Evolutionary conservation across 2,888 invertebrate genomes (phyloP), one percentile per base, ranked within the genome.

Genomic region (Lycaena phlaeas): DNA sequence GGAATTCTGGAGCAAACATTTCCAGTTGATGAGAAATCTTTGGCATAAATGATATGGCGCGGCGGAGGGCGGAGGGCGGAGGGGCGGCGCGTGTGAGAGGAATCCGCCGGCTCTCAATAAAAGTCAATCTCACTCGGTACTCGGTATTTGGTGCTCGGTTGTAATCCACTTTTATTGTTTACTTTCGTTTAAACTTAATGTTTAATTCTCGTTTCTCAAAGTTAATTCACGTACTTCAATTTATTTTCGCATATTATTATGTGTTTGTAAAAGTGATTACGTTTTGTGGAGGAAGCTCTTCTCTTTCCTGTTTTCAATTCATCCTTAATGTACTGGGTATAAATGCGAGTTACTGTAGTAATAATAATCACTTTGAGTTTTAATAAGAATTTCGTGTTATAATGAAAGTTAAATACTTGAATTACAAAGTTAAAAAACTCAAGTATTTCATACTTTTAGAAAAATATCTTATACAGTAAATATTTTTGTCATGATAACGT

Each of bases 21-120:
- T 34, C 22, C 34, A 34, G 22, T 22, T 12, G 34, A 34, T 22
- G 17, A 34, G 34, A 22, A 22, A 12, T 31, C 15, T 15, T 31
- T 7, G 5, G 31, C 18, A 31, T 31, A 31, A 17, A 34, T 34
- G 18, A 34, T 22, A 22, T 31, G 11, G 18, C 30, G 30, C 30
- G 17, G 4, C 11, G 30, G n/a, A 2, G 22, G 22, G n/a, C n/a
- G n/a, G n/a, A n/a, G n/a, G 22, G 22, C 22, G n/a, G n/a, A n/a
- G n/a, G n/a, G n/a, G n/a, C n/a, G n/a, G 27, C 3, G n/a, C n/a
- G 22, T 22, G 22, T 22, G 22, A 27, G 17, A 17, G 17, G 17
- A 17, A 15, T 10, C 14, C 9, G 6, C 18, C 7, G 4, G 10
- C 17, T 17, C 7, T 3, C 18, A 7, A 31, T 31, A 6, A 15